Base-by-base conservation (phyloP, 2,888 invertebrate genomes). In the Bombylius discolor region DNA sequence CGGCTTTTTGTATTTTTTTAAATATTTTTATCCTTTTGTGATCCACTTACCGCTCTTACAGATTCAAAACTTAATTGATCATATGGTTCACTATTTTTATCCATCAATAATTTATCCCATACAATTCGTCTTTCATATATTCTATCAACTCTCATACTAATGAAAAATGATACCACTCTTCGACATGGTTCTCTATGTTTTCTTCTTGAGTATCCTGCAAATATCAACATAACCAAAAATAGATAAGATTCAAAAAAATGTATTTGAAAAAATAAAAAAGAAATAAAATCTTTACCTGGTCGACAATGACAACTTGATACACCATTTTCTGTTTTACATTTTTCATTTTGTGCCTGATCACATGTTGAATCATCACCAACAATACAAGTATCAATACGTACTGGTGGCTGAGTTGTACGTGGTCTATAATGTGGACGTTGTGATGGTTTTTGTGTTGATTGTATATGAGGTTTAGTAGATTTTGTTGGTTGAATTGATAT, bases 291-390 rank as follows among this genome's bases (percentile, higher is more conserved):
- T 45, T 12, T 53, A 72, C 84, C 92, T 5, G 92, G 88, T 56
- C 89, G 77, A 67, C 93, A 93, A 61, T 89, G 88, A 63, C 93
- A 93, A 58, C 90, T 88, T 3, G 91, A 92, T 1, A 93, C 90
- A 3, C 91, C 87, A 58, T 79, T 79, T 72, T 90, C 90, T 0
- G 92, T 94, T 59, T 85, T 81, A 67, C 94, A 94, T 53, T 84
- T 84, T 69, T 94, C 94, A 66, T 90, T 87, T 68, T 92, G 89
- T 1, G 89, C 85, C 55, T 83, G 82, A 66, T 93, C 92, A 64
- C 94, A 94, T 0, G 94, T 93, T 1, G 89, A 85, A 64, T 91
- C 89, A 64, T 94, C 93, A 0, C 93, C 94, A 0, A 94, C 93
- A 31, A 94, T 93, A 65, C 94, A 94, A 0, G 94, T 94, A 69